Evolutionary conservation across 2,113 vertebrate genomes (phyloP).

Genomic region (Nesogale talazaci): DNA sequence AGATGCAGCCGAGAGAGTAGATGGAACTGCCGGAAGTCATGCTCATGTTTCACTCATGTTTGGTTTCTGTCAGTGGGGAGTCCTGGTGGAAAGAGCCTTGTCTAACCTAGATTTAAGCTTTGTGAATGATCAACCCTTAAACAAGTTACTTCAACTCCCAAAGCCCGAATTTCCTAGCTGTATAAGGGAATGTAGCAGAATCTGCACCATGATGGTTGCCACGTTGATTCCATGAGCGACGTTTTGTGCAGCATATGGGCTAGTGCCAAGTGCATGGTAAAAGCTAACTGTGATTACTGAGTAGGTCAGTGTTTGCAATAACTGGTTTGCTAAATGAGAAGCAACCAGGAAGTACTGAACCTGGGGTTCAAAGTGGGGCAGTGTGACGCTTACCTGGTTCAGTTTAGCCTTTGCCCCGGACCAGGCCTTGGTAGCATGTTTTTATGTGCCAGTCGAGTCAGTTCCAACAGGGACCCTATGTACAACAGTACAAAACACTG

Average conservation of each 20-base stretch:
- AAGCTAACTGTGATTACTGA: background rate
- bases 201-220: background rate
- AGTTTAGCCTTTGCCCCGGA: background rate
- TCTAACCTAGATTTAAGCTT: conserved; percentile 6
- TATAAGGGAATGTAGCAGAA: conserved; percentile 26
- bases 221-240: background rate
- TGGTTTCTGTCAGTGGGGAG: conserved; percentile 25
- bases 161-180: conserved; percentile 6
- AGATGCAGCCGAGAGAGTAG: background rate
- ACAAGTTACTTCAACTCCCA: conserved; percentile 11
- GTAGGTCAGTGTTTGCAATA: background rate
- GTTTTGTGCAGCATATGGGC: background rate
- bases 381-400: background rate
- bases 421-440: background rate
- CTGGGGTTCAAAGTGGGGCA: background rate
- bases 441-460: too few relatives aligned
- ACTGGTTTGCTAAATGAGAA: conserved; percentile 17
- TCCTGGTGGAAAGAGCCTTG: conserved; percentile 15
- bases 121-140: background rate
- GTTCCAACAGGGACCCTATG: too few relatives aligned
- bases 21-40: conserved; percentile 28
- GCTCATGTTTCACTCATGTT: background rate
- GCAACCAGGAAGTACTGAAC: background rate
- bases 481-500: too few relatives aligned
- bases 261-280: background rate